Base-by-base conservation (phyloP, 2,113 vertebrate genomes). In the Glareola pratincola region DNA sequence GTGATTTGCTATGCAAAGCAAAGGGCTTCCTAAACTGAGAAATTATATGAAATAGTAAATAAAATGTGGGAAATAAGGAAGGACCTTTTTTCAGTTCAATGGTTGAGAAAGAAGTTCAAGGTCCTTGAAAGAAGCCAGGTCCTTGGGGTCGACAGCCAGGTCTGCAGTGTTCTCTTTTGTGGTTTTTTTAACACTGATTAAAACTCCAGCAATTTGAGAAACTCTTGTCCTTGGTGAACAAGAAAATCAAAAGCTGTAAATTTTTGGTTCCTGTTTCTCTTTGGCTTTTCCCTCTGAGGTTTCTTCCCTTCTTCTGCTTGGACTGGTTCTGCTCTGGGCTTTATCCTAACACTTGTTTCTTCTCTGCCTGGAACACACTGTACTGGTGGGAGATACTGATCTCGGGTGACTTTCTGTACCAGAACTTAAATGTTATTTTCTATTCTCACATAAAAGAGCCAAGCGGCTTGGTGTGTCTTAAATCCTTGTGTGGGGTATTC, bases 401-500 rank as follows among this genome's bases (percentile, higher is more conserved):
- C 48, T 85, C 39, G 0, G n/a, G 23, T 90, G 74, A 72, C 77
- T 95, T 96, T 95, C 84, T 94, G 84, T 94, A 94, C 84, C 73
- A 93, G 89, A 95, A 91, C 39, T 68, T 75, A 9, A 92, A 60
- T 90, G 71, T 85, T 88, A 30, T 90, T 96, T 96, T 96, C 87
- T 96, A n/a, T 82, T 96, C 62, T 85, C 59, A 93, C 59, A 80
- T 96, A 90, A 96, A 94, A 92, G 34, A 93, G 50, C 92, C 71
- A 73, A 66, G 63, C 0, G 1, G 45, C n/a, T 88, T 79, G 32
- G 36, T 79, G 45, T 59, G 69, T 90, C 88, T 64, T 60, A 57
- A 92, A 41, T 84, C 48, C 37, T 43, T 20, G 32, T 91, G 69
- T 91, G 73, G 53, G 1, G 3, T 72, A 9, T 57, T 89, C 1